Evolutionary conservation across 1,140 invertebrate species (phyloP), one percentile per base, ranked within the genome.

Genomic region (Formica exsecta): DNA sequence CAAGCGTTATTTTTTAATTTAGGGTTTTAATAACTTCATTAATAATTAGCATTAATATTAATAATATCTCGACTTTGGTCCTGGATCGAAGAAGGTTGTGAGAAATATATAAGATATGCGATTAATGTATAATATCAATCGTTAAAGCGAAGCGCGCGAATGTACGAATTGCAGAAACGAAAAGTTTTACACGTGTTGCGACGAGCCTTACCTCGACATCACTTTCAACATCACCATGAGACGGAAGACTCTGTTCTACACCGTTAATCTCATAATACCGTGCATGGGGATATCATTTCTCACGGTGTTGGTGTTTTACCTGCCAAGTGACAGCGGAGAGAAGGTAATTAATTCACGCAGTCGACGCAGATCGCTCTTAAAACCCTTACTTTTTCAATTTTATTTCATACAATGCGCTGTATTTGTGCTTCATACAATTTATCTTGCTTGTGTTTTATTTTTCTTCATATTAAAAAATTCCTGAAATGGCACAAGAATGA

Each of bases 201-300:
- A 98, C 94, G 98, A 99, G 95, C 98, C 98, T 48, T 99, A 98
- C 95, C 96, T 99, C 93, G 99, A 99, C 95, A 99, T 99, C 92
- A 99, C 99, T 54, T 99, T 99, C 96, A 99, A 99, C 95, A 99
- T 99, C 86, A 99, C 99, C 38, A 98, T 99, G 97, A 96, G 99
- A 91, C 96, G 99, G 87, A 99, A 99, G 95, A 99, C 98, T 38
- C 96, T 99, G 54, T 99, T 99, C 96, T 99, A 99, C 96, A 99
- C 99, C 2, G 98, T 99, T 86, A 99, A 99, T 95, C 97, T 99
- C 91, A 99, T 99, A 94, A 99, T 99, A 93, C 98, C 98, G 22
- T 99, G 98, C 94, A 99, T 99, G 97, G 98, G 98, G 62, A 99
- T 99, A 93, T 99, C 99, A 51, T 99, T 99, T 95, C 97, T 99